Percentiles rank a stretch among this genome's conserved stretches.
These are phyloP conservation scores for Popillia japonica DNA, from an alignment of 1,140 invertebrate species.

Conservation along the genomic window DNA sequence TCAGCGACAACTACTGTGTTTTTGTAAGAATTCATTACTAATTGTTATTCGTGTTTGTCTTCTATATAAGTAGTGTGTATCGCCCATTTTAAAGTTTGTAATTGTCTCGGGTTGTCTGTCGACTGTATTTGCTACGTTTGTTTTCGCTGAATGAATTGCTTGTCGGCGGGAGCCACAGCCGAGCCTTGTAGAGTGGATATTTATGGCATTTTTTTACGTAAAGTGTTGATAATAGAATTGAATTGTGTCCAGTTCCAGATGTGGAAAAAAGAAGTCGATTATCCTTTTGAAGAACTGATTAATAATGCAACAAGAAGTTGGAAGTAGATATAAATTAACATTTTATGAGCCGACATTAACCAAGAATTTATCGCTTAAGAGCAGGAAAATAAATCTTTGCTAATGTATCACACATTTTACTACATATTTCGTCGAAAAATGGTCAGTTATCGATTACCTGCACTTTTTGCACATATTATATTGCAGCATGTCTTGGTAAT, in stretches of 20 bases:
- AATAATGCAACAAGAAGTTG: constrained; percentile 22
- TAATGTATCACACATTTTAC: no score
- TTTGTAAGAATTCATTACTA: constrained; percentile 31
- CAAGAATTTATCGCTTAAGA: neutral
- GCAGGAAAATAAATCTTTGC: no score
- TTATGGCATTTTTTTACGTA: constrained; percentile 24
- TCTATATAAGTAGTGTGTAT: constrained; percentile 26
- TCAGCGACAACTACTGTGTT: constrained; percentile 28
- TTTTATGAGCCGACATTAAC: constrained; percentile 11
- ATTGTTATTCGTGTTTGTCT: constrained; percentile 33
- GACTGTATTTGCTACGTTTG: constrained; percentile 26
- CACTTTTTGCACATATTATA: no score
- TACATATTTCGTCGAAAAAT: no score
- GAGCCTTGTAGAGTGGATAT: constrained; percentile 25
- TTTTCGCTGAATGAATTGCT: constrained; percentile 31
- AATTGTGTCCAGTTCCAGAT: constrained; percentile 18
- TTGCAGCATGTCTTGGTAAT: no score
- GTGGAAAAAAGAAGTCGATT: constrained; percentile 13
- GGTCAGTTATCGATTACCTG: no score
- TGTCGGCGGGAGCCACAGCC: constrained; percentile 16
- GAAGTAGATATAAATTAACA: constrained; percentile 12
- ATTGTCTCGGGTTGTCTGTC: constrained; percentile 14
- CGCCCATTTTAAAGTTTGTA: constrained; percentile 20
- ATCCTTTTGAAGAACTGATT: constrained; percentile 28
- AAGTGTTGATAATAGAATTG: constrained; percentile 33